Conservation (phyloP, 2,888 invertebrate species). For the Mesochorus sp. region DNA sequence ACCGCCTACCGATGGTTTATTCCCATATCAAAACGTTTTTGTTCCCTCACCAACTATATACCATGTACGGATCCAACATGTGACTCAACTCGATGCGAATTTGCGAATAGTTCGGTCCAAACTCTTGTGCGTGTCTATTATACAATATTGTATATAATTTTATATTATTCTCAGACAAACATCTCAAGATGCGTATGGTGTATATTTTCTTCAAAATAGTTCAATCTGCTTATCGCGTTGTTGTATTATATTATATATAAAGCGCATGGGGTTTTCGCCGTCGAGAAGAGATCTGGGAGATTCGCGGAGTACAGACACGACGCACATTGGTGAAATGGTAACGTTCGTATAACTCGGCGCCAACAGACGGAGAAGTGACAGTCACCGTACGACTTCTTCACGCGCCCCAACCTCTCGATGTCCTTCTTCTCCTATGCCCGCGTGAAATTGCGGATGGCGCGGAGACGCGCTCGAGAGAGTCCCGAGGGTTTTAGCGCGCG, state of each 20-base stretch:
- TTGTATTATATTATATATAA: background rate
- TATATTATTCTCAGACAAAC: constrained; percentile 9
- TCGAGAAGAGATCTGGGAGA: constrained; percentile 1
- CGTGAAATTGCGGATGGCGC: constrained; percentile 53
- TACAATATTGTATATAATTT: constrained; percentile 31
- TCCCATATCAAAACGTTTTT: constrained; percentile 50
- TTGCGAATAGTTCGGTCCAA: constrained; percentile 14
- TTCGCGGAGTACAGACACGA: background rate
- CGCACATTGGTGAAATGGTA: constrained; percentile 7
- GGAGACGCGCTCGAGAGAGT: constrained; percentile 64
- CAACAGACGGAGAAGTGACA: constrained; percentile 50
- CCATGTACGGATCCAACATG: background rate
- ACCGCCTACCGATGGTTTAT: constrained; percentile 62
- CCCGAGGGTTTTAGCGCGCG: constrained; percentile 60
- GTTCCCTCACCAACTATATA: constrained; percentile 12
- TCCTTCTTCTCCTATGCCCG: constrained; percentile 10
- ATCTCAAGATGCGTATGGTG: constrained; percentile 9
- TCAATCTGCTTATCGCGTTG: constrained; percentile 61
- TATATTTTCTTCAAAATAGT: too few species aligned
- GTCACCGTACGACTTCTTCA: constrained; percentile 32
- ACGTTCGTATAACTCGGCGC: background rate
- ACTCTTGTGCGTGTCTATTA: constrained; percentile 8
- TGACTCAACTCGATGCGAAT: constrained; percentile 28
- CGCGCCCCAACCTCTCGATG: constrained; percentile 37
- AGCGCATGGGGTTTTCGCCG: background rate